These are phyloP conservation scores for Plutella xylostella DNA, from an alignment of 2,888 invertebrate genomes.

Conservation along the genomic window DNA sequence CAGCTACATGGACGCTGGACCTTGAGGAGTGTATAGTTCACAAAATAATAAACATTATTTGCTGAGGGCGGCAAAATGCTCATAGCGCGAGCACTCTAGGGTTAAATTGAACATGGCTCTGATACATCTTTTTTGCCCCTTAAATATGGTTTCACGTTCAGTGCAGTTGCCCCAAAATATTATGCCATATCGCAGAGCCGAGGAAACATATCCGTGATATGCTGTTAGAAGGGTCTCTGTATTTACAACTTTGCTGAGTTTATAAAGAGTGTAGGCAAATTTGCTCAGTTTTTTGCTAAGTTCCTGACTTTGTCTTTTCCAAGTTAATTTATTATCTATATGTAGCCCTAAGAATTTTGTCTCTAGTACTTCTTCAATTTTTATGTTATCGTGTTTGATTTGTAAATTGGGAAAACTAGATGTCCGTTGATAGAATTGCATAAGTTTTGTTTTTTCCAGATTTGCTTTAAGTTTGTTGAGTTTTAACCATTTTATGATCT, in stretches of 20 bases:
- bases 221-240: background rate
- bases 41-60: too few relatives aligned
- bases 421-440: background rate
- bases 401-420: background rate
- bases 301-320: constrained; percentile 7
- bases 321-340: constrained; percentile 7
- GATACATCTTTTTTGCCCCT: constrained; percentile 7
- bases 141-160: background rate
- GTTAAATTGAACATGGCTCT: constrained; percentile 6
- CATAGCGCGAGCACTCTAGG: too few relatives aligned
- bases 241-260: background rate
- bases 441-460: background rate
- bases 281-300: constrained; percentile 7
- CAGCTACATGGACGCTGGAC: too few relatives aligned
- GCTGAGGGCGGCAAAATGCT: too few relatives aligned
- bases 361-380: background rate
- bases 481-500: background rate
- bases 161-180: constrained; percentile 12
- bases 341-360: constrained; percentile 9
- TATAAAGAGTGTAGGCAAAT: background rate
- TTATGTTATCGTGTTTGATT: background rate
- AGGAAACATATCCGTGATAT: constrained; percentile 2
- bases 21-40: too few relatives aligned
- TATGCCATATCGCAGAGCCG: constrained; percentile 9
- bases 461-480: background rate